Percentiles rank a stretch among this genome's conserved stretches.
Evolutionary conservation across 2,797 vertebrate genomes (phyloP).

Genomic region (Poecilia gillii): DNA sequence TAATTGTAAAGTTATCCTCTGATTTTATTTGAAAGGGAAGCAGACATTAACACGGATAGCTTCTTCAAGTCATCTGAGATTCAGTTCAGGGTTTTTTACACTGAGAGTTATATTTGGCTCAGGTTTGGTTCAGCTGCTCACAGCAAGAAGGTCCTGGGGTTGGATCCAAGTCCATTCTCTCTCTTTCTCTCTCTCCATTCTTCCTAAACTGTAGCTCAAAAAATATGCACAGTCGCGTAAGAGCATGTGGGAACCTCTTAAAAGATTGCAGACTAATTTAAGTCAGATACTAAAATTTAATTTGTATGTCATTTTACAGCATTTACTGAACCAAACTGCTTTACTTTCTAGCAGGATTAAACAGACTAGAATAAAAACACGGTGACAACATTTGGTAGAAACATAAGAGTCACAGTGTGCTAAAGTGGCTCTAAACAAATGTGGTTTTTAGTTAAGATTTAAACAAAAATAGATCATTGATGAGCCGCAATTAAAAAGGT

Average conservation of each 20-base stretch:
- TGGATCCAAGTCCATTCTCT: background rate
- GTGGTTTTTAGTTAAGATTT: background rate
- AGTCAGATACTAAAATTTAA: too few relatives aligned
- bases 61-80: background rate
- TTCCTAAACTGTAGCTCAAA: background rate
- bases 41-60: conserved; percentile 48
- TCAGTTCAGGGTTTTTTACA: background rate
- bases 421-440: background rate
- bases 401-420: background rate
- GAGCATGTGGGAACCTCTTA: background rate
- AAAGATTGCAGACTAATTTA: background rate
- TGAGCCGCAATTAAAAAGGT: background rate
- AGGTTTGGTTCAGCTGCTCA: background rate
- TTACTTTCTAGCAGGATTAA: background rate
- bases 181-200: background rate
- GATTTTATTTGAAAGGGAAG: conserved; percentile 23
- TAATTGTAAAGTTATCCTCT: conserved; percentile 29
- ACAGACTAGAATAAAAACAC: background rate
- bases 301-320: too few relatives aligned
- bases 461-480: background rate
- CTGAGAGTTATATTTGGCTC: background rate
- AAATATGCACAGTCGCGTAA: background rate
- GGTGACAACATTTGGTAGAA: background rate
- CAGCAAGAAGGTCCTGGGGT: background rate
- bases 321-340: background rate